Evolutionary conservation across 2,797 vertebrate species (phyloP), one percentile per base, ranked within the genome.

Genomic region (Chaetophractus vellerosus): DNA sequence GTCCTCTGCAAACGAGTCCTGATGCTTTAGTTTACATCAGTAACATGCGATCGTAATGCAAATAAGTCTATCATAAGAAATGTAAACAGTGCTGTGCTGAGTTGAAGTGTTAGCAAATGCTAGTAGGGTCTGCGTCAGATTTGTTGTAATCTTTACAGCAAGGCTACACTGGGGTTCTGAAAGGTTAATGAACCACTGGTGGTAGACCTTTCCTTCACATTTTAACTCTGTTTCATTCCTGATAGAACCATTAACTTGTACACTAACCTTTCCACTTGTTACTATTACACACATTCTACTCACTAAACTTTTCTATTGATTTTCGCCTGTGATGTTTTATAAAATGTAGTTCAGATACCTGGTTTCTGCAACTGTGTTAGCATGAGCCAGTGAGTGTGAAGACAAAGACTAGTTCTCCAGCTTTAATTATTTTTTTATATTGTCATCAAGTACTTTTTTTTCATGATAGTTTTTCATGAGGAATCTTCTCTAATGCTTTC

Each of bases 141-240:
- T 98, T 97, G 98, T 98, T 98, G 96, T 92, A 98, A 97, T 98
- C 98, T 98, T 98, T 97, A 95, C 95, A 97, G 97, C 90, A 89
- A 98, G 98, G 98, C 99, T 98, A 99, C 97, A 98, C 98, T 97
- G 96, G 98, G 98, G 99, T 99, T 98, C 98, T 97, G 97, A 99
- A 99, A 99, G 99, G 99, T 99, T 99, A 99, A 99, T 99, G 99
- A 99, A 99, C 98, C 99, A 99, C 99, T 99, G 99, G 99, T 98
- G 99, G 98, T 98, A 98, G 98, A 99, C 99, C 99, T 99, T 99
- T 99, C 98, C 98, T 99, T 98, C 98, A 98, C 99, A 99, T 98
- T 99, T 98, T 99, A 99, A 99, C 98, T 99, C 98, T 98, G 98
- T 98, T 99, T 99, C 98, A 99, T 98, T 99, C 99, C 98, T 99